Evolutionary conservation across 2,797 vertebrate genomes (phyloP), one percentile per base, ranked within the genome.

Genomic region (Eulemur coronatus): DNA sequence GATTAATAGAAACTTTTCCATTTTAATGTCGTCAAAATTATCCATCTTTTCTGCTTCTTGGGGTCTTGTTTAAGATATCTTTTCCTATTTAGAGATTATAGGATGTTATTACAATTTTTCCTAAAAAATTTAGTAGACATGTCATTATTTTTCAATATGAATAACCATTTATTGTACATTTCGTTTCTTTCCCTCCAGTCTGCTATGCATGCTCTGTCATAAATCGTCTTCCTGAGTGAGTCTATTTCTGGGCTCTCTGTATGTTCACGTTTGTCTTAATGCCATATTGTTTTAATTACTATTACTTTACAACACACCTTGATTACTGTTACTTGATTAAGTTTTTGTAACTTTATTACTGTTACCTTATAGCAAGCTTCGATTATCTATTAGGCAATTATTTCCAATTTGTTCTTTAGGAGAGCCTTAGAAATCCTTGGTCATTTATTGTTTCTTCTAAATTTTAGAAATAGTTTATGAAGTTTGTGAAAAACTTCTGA

Each of bases 171-270:
- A 12, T 10, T 4, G 4, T 6, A 26, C 5, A 24, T 15, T 28
- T 33, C 18, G 0, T 2, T 50, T 28, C 14, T 67, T 52, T 30
- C 11, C 5, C 10, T 6, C 3, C 20, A 14, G 8, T 24, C 8
- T n/a, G 5, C 28, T 9, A 0, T 5, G 2, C 5, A 0, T 0
- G 2, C 28, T 15, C 14, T 4, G 5, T 65, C 48, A 15, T 70
- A 55, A 35, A 8, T 26, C 22, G 2, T 35, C 59, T 20, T 2
- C 1, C 8, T 17, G 12, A 13, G 8, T 28, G 4, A 6, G 5
- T 41, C 80, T 48, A 7, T 11, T 35, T 33, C 46, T 22, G 18
- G 17, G 13, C 20, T 28, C 13, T 17, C 38, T 33, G 17, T 7
- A 0, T 26, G 3, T 22, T 63, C 7, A 57, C 7, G 4, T 33